These are phyloP conservation scores for Carposina sasakii DNA, from an alignment of 1,140 invertebrate species.

Conservation along the genomic window DNA sequence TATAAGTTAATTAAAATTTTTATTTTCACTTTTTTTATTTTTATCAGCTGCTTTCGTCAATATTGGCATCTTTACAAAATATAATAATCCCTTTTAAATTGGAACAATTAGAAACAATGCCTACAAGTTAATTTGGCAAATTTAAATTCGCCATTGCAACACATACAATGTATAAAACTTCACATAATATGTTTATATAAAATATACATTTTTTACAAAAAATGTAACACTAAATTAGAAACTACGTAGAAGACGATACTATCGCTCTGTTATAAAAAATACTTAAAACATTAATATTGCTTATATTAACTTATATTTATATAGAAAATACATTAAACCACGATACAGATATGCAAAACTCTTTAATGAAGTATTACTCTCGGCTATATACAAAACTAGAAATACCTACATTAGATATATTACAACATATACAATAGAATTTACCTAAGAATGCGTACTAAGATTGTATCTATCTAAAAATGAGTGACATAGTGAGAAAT, in stretches of 20 bases:
- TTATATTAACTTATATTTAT: not conserved
- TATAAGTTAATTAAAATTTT: slow-evolving; percentile 63
- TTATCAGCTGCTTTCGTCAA: slow-evolving; percentile 53
- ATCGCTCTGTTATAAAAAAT: slow-evolving; percentile 37
- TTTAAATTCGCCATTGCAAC: slow-evolving; percentile 58
- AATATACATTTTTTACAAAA: slow-evolving; percentile 69
- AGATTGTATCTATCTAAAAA: too few species aligned
- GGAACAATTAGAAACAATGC: slow-evolving; percentile 64
- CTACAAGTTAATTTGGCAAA: slow-evolving; percentile 71
- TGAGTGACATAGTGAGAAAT: too few species aligned
- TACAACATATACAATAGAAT: slow-evolving; percentile 24
- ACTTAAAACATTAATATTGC: slow-evolving; percentile 11
- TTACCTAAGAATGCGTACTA: slow-evolving; percentile 11
- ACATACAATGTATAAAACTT: slow-evolving; percentile 58
- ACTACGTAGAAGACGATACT: slow-evolving; percentile 38
- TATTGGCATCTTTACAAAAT: slow-evolving; percentile 67
- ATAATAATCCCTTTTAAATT: slow-evolving; percentile 60
- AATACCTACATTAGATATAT: slow-evolving; percentile 25
- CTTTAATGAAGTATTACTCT: slow-evolving; percentile 40
- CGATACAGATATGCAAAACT: slow-evolving; percentile 54
- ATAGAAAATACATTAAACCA: slow-evolving; percentile 16
- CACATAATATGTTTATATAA: slow-evolving; percentile 60
- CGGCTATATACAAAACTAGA: slow-evolving; percentile 52
- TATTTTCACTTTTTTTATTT: slow-evolving; percentile 67
- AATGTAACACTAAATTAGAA: slow-evolving; percentile 55